A percentile compares a stretch with the other conserved stretches of the same genome.
Evolutionary conservation across 2,113 vertebrate genomes (phyloP).

Genomic region (Marmota monax): DNA sequence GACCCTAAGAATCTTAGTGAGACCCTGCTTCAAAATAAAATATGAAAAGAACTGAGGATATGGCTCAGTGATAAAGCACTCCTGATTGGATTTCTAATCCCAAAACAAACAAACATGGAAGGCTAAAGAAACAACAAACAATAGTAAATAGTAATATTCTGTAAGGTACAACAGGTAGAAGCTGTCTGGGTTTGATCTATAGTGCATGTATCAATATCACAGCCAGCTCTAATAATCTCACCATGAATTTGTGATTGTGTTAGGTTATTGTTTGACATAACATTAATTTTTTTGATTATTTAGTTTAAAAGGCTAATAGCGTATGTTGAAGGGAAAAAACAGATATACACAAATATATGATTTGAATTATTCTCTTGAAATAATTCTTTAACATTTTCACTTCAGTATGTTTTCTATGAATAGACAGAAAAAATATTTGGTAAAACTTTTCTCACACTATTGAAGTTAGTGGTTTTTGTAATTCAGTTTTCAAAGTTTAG

Average conservation of each 20-base stretch:
- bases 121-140: background rate
- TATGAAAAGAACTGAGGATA: too few relatives aligned
- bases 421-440: background rate
- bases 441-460: background rate
- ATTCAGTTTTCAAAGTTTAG: background rate
- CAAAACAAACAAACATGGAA: background rate
- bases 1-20: too few relatives aligned
- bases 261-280: background rate
- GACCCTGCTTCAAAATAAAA: too few relatives aligned
- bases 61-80: too few relatives aligned
- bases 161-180: background rate
- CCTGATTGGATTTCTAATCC: too few relatives aligned
- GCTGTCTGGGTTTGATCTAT: background rate
- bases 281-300: background rate
- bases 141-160: background rate
- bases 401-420: background rate
- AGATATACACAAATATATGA: background rate
- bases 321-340: background rate
- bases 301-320: background rate
- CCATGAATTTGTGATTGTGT: background rate
- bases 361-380: background rate
- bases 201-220: background rate
- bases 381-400: background rate
- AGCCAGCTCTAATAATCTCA: background rate
- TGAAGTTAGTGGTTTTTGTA: slow-evolving; percentile 9